phyloP scores from a whole-genome alignment of 2,113 vertebrate species.

The Leptodactylus fuscus region DNA sequence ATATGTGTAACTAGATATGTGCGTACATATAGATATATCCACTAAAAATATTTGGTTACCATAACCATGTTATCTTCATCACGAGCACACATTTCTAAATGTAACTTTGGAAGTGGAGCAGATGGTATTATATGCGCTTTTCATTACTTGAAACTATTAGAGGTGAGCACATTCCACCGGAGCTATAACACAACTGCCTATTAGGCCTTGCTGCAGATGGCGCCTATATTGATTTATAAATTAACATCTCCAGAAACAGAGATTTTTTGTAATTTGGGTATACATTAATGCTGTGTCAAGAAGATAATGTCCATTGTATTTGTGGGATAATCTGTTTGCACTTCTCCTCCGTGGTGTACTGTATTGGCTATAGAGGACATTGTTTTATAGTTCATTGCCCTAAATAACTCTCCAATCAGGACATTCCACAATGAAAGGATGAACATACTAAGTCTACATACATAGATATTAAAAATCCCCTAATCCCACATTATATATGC shows the following conservation, averaged over 20 bases:
- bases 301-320: neutral
- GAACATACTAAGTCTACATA: neutral
- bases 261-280: neutral
- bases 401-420: neutral
- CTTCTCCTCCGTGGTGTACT: neutral
- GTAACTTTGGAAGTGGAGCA: neutral
- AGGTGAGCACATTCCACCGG: conserved; percentile 9
- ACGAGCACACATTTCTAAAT: neutral
- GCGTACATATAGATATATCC: neutral
- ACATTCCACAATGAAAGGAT: neutral
- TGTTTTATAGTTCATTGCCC: neutral
- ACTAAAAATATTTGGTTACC: neutral
- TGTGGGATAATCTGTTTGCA: neutral
- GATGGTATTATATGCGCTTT: conserved; percentile 3
- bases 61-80: neutral
- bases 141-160: neutral
- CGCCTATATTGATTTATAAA: conserved; percentile 19
- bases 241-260: conserved; percentile 2
- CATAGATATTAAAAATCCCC: neutral
- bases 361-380: neutral
- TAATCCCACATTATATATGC: no score
- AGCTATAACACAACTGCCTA: conserved; percentile 14
- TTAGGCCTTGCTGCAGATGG: conserved; percentile 16
- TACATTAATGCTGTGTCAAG: neutral
- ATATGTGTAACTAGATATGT: no score